Base-by-base conservation (phyloP, 2,797 vertebrate species). In the Falco peregrinus region DNA sequence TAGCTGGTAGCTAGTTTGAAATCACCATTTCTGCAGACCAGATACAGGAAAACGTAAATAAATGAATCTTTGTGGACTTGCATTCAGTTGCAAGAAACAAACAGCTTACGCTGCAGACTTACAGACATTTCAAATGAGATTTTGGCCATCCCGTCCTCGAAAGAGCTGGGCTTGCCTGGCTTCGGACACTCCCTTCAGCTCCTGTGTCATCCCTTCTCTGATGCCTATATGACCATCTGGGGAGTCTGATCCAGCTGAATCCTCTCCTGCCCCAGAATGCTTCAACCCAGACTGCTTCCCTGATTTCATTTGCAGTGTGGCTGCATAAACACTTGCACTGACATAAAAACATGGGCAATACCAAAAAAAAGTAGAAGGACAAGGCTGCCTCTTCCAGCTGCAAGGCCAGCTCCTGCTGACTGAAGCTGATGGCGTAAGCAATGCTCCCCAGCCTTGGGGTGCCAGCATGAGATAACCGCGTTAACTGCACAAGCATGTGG, bases 391-490 rank as follows among this genome's bases (percentile, higher is more conserved):
- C 41, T 63, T 67, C 41, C 57, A 71, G 71, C 29, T 74, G 24
- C 76, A 93, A 75, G 83, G 89, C 21, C 79, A 70, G 12, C 35
- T 69, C 11, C 60, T 87, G 65, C 53, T 4, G 5, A 26, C 33
- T 9, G 35, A 22, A 19, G 29, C 2, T 53, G 78, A 24, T 68
- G 63, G 56, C 5, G 1, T 82, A 84, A 88, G 63, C 73, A 61
- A 15, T 3, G 35, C 54, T 79, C 43, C 33, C 51, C n/a, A 47
- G 43, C 56, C 69, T 84, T 64, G 64, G 25, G 26, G 10, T 53
- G 56, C 54, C 3, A 0, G 14, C 24, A 15, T 10, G 2, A 67
- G 48, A 45, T 79, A 47, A 78, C 50, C 0, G 0, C 15, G 25
- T 79, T 65, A 79, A 24, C 22, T 37, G 31, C 29, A 31, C 16